These are phyloP conservation scores for Leptarthrus brevirostris DNA, from an alignment of 2,888 invertebrate species.

Conservation along the genomic window DNA sequence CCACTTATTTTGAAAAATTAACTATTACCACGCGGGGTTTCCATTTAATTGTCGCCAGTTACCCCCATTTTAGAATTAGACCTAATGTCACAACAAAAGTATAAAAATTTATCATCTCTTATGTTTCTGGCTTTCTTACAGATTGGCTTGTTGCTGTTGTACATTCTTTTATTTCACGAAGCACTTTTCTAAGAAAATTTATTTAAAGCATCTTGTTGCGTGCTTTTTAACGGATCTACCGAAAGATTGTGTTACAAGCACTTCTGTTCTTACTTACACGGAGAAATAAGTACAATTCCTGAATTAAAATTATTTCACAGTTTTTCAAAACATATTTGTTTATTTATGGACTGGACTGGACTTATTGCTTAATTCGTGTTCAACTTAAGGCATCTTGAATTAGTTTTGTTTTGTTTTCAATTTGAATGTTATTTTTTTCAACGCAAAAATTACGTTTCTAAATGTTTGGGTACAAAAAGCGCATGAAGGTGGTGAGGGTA, in stretches of 20 bases:
- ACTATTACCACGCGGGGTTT: conserved; percentile 8
- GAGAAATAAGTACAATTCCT: conserved; percentile 33
- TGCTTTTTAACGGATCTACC: conserved; percentile 35
- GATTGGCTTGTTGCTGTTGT: too few species aligned
- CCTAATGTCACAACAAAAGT: neutral
- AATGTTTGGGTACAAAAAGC: too few species aligned
- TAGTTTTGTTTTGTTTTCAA: neutral
- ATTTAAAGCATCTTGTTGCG: neutral
- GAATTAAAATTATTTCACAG: neutral
- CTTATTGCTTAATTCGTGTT: neutral
- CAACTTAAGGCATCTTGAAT: conserved; percentile 27
- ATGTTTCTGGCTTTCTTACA: neutral
- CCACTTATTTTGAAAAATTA: neutral
- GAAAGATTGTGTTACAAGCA: conserved; percentile 33
- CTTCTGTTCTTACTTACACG: conserved; percentile 4
- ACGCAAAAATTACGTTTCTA: neutral
- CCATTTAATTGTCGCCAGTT: neutral
- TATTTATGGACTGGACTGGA: too few species aligned
- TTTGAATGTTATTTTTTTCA: conserved; percentile 8
- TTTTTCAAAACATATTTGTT: neutral
- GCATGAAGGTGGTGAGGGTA: too few species aligned
- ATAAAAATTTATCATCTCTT: neutral
- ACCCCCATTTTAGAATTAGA: too few species aligned
- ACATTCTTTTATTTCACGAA: too few species aligned
- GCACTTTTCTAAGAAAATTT: neutral